Base-by-base conservation (phyloP, 2,888 invertebrate genomes). In the Branchellion lobata region DNA sequence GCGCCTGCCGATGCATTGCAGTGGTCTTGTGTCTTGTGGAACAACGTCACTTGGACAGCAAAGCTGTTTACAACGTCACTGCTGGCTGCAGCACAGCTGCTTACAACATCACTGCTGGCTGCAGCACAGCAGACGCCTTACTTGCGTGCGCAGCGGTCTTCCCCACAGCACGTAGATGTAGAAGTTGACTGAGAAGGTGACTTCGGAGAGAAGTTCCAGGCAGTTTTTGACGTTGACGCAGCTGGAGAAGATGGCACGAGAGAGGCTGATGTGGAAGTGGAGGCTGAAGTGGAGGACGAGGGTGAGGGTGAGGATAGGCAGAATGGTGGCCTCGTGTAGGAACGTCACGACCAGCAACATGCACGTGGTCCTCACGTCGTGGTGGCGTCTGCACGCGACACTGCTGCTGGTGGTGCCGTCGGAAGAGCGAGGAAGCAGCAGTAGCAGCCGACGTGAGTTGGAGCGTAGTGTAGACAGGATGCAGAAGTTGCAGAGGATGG, bases 121-220 rank as follows among this genome's bases (percentile, higher is more conserved):
- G 0, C 73, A 21, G 72, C 80, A 78, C 53, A 84, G 82, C 57
- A 85, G 81, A 24, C 82, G 81, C 29, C 80, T 81, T 57, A 85
- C 81, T 61, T 85, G 85, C 74, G 81, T 82, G 24, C 86, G 80
- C 81, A 85, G 85, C 47, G 84, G 83, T 18, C 83, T 83, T 3
- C 85, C 85, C 1, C 84, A 85, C 36, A 86, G 79, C 14, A 85
- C 84, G 79, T 86, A 86, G 33, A 85, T 85, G 80, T 84, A 85
- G 81, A 86, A 86, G 77, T 86, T 86, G 0, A 81, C 81, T 5
- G 82, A 84, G 79, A 85, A 86, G 79, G 85, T 86, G 0, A 85
- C 61, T 27, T 84, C 82, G 0, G 84, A 84, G n/a, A 85, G 33
- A 0, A 84, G 81, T 33, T 83, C 83, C 29, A 84, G 80, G 3